Evolutionary conservation across 2,113 vertebrate genomes (phyloP).

Genomic region (Chitala chitala): DNA sequence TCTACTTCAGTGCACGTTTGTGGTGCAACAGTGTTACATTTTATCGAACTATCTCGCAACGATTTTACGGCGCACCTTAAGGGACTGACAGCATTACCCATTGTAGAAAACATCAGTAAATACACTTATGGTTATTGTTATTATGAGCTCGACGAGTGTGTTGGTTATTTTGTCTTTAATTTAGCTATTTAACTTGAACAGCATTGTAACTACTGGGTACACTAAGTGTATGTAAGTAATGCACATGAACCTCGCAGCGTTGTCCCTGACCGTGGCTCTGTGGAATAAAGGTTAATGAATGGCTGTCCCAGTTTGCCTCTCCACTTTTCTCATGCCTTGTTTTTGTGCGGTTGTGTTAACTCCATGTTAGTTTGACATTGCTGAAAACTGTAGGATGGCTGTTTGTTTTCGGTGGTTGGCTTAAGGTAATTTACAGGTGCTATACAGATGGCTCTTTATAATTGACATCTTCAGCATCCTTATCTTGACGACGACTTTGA

Average conservation of each 20-base stretch:
- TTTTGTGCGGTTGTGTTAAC: too few relatives aligned
- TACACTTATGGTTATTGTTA: slow-evolving; percentile 34
- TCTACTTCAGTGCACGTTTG: slow-evolving; percentile 16
- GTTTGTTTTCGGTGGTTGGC: too few relatives aligned
- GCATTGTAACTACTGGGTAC: slow-evolving; percentile 69
- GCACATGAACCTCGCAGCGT: slow-evolving; percentile 76
- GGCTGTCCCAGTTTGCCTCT: too few relatives aligned
- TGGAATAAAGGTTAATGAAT: slow-evolving; percentile 47
- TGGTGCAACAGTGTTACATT: slow-evolving; percentile 38
- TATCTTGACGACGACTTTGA: too few relatives aligned
- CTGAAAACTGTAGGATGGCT: too few relatives aligned
- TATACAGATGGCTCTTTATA: too few relatives aligned
- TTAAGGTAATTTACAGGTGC: too few relatives aligned
- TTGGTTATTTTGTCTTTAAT: slow-evolving; percentile 55
- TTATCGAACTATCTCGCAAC: slow-evolving; percentile 28
- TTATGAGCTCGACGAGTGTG: slow-evolving; percentile 35
- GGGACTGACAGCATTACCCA: slow-evolving; percentile 56
- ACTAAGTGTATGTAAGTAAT: slow-evolving; percentile 85
- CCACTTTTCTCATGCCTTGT: too few relatives aligned
- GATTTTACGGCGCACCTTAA: slow-evolving; percentile 71
- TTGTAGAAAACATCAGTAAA: slow-evolving; percentile 49
- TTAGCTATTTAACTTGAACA: slow-evolving; percentile 87
- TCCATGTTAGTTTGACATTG: too few relatives aligned
- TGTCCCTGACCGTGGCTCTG: slow-evolving; percentile 37
- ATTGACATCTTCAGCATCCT: too few relatives aligned